Evolutionary conservation across 2,113 vertebrate species (phyloP), one percentile per base, ranked within the genome.

Genomic region (Pagrus major): DNA sequence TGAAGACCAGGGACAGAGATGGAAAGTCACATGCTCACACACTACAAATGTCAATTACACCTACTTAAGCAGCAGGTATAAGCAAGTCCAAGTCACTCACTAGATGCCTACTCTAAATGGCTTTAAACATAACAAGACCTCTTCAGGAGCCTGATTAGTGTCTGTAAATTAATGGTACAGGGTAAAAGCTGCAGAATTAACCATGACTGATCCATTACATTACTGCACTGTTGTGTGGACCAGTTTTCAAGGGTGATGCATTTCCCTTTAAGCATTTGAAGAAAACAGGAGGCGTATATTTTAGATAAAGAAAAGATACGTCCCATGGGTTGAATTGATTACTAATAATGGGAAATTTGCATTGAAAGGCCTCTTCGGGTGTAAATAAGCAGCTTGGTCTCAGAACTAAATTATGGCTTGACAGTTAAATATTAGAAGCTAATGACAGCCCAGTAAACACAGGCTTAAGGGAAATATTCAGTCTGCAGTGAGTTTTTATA

Each of bases 361-460:
- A 6, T 16, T n/a, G 0, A 49, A 35, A 3, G 10, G 44, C 20
- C 21, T n/a, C n/a, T 27, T 23, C 4, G 9, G 35, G 37, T 16
- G 1, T n/a, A 1, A 25, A 33, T 37, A 8, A 10, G n/a, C n/a
- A n/a, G n/a, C n/a, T n/a, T n/a, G n/a, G n/a, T n/a, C n/a, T n/a
- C n/a, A n/a, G n/a, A n/a, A n/a, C n/a, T n/a, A n/a, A n/a, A n/a
- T n/a, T n/a, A n/a, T n/a, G n/a, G n/a, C n/a, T n/a, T n/a, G n/a
- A n/a, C n/a, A n/a, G n/a, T n/a, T n/a, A n/a, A n/a, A n/a, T n/a
- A n/a, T 64, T 21, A 64, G 4, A 49, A 47, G 11, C 15, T 8
- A 0, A 0, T n/a, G 6, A 10, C 3, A 23, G 12, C 8, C 29
- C 15, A 18, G 16, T 4, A 9, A 9, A 27, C 3, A 4, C 2